Conservation (phyloP, 2,888 invertebrate genomes). For the Rhodophaea formosa region DNA sequence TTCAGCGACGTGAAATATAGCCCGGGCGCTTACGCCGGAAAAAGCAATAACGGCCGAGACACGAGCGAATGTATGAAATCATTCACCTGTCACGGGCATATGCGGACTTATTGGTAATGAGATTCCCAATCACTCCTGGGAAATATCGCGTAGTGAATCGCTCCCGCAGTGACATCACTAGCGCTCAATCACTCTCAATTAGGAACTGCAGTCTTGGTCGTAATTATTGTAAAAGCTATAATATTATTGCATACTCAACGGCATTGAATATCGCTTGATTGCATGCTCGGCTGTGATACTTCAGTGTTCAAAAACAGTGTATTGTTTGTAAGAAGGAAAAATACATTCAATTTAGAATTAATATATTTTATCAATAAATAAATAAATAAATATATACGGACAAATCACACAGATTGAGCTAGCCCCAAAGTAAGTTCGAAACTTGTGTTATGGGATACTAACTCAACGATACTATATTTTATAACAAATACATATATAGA, state of each 20-base stretch:
- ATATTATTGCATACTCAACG: background rate
- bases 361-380: no score
- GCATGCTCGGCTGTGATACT: no score
- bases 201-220: constrained; percentile 1
- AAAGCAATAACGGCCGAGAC: constrained; percentile 40
- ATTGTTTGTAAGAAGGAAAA: no score
- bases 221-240: constrained; percentile 6
- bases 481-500: no score
- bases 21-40: constrained; percentile 18
- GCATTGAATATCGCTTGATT: no score
- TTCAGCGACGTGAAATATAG: background rate
- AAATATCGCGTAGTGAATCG: constrained; percentile 67
- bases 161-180: constrained; percentile 42
- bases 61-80: constrained; percentile 44
- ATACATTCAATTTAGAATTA: no score
- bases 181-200: constrained; percentile 48
- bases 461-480: no score
- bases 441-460: no score
- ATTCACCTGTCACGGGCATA: constrained; percentile 59
- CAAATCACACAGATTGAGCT: no score
- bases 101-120: constrained; percentile 66
- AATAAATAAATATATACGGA: no score
- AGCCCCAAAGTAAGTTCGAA: no score
- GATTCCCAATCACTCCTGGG: constrained; percentile 71
- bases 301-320: no score